These are phyloP conservation scores for Frankliniella fusca DNA, from an alignment of 2,888 invertebrate genomes.

Conservation along the genomic window DNA sequence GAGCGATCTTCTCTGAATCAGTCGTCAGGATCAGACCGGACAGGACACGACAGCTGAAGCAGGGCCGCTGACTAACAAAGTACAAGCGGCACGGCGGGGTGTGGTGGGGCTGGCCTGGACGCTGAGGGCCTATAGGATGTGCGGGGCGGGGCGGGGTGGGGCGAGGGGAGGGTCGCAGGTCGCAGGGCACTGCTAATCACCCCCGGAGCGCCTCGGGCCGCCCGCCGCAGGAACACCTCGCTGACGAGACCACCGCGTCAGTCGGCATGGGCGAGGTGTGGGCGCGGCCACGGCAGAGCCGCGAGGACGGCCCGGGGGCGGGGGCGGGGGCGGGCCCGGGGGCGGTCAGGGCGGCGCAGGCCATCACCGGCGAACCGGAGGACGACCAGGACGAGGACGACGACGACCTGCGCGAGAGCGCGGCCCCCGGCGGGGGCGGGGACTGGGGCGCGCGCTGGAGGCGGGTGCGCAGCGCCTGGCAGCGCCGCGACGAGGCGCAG, in stretches of 20 bases:
- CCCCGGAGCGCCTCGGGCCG: not conserved
- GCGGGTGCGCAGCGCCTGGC: slow-evolving; percentile 12
- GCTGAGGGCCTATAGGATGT: not conserved
- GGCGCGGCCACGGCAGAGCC: not conserved
- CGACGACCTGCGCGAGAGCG: not conserved
- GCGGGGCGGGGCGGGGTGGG: not conserved
- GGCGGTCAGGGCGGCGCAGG: not conserved
- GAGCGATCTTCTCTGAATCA: too few relatives aligned
- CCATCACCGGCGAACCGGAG: not conserved
- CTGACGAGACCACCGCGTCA: not conserved
- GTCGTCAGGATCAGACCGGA: too few relatives aligned
- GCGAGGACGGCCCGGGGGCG: not conserved
- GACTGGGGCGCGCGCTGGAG: not conserved
- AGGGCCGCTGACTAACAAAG: too few relatives aligned
- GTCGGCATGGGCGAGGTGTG: slow-evolving; percentile 19
- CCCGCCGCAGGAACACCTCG: not conserved
- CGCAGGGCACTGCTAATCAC: not conserved
- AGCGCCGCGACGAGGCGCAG: slow-evolving; percentile 10
- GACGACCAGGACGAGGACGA: not conserved
- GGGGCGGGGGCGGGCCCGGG: not conserved
- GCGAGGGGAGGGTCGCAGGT: not conserved
- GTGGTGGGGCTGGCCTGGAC: not conserved
- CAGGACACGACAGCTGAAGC: too few relatives aligned
- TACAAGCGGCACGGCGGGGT: not conserved
- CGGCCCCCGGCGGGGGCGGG: not conserved